Evolutionary conservation across 2,797 vertebrate genomes (phyloP), one percentile per base, ranked within the genome.

Genomic region (Acipenser ruthenus): DNA sequence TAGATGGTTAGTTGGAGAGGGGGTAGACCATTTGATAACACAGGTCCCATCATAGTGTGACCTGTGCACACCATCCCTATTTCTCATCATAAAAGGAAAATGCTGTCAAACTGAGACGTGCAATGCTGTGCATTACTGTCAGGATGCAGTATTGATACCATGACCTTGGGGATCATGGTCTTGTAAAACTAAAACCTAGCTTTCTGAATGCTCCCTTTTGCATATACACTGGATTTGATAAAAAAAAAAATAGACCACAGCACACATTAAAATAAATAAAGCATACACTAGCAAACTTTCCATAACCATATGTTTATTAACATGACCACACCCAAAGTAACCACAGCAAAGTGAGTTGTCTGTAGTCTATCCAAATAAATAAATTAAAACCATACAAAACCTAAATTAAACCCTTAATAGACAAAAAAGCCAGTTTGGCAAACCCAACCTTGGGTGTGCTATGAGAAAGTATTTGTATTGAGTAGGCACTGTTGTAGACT

Each of bases 401-500:
- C 55, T 10, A 58, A n/a, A n/a, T n/a, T 13, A 11, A 7, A 58
- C 2, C 60, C 18, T 37, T 48, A 1, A 15, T 10, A 37, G 18
- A 58, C 10, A 6, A 37, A 1, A 18, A 62, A 9, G 63, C 64
- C 8, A 18, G 10, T 70, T 11, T 9, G 11, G 55, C 64, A 73
- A 60, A 59, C 8, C 47, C 1, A 69, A 67, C 6, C 70, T 7
- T 1, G 0, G 59, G 50, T 15, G 9, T 68, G 50, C 1, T 67
- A 3, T 12, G 74, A 15, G 49, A 72, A 63, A 1, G 15, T 1
- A 66, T 0, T 0, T 0, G 55, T 47, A 13, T 68, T 71, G 6
- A 64, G 70, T 18, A 62, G 47, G 2, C 18, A 7, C 60, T 62
- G 53, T 62, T 37, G 18, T 62, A 62, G 9, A 62, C 15, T 62